Evolutionary conservation across 92 coral and sea anemone genomes (phyloP).

Genomic region (Zoanthus solanderi): DNA sequence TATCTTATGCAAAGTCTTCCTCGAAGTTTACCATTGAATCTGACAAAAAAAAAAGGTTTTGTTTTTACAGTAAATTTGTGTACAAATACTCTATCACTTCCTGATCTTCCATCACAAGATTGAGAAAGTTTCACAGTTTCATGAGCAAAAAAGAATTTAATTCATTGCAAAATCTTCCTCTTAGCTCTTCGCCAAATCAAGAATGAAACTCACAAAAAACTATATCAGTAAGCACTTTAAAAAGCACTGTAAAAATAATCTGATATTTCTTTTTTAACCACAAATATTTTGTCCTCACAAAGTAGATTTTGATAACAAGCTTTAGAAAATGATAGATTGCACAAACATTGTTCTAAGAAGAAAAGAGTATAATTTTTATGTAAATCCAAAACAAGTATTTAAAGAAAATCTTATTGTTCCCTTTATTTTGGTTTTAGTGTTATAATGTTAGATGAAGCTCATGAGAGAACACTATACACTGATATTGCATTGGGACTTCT

Average conservation of each 20-base stretch:
- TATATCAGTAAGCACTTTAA: too few relatives aligned
- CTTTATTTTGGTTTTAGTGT: slow-evolving; percentile 59
- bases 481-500: slow-evolving; percentile 94
- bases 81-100: too few relatives aligned
- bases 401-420: neutral
- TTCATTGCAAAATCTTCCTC: neutral
- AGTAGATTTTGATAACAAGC: neutral
- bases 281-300: neutral
- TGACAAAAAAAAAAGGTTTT: too few relatives aligned
- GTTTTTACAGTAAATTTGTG: too few relatives aligned
- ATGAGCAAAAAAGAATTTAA: too few relatives aligned
- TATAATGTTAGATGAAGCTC: slow-evolving; percentile 97
- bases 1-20: too few relatives aligned
- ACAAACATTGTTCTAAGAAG: neutral
- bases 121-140: neutral
- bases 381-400: neutral
- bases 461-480: slow-evolving; percentile 94
- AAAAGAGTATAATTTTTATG: neutral
- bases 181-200: too few relatives aligned
- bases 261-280: too few relatives aligned
- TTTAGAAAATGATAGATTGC: neutral
- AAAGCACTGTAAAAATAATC: too few relatives aligned
- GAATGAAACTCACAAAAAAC: too few relatives aligned
- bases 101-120: neutral
- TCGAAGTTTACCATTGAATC: too few relatives aligned